These are phyloP conservation scores for Heliconius hewitsoni DNA, from an alignment of 1,140 invertebrate genomes.

Conservation along the genomic window DNA sequence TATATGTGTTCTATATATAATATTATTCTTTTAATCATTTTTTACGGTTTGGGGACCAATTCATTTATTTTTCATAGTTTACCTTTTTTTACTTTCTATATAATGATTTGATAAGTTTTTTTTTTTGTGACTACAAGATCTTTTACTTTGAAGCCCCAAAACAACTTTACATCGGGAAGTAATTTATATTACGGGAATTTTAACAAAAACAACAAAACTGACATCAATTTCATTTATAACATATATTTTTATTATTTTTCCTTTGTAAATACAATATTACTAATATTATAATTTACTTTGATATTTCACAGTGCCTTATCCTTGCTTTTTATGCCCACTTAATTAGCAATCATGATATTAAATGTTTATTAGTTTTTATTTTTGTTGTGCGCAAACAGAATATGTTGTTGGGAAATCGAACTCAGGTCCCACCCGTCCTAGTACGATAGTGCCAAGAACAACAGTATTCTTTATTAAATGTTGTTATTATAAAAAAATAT, in stretches of 20 bases:
- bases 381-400: conserved; percentile 2
- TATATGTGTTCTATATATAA: neutral
- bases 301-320: conserved; percentile 42
- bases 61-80: neutral
- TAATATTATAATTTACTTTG: neutral
- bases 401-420: conserved; percentile 7
- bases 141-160: neutral
- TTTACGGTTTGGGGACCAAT: neutral
- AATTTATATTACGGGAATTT: neutral
- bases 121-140: neutral
- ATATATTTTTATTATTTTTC: neutral
- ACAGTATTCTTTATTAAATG: conserved; percentile 7
- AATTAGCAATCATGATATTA: conserved; percentile 38
- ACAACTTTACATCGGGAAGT: neutral
- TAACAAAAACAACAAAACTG: neutral
- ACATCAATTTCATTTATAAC: neutral
- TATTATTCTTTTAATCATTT: neutral
- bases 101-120: neutral
- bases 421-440: conserved; percentile 52
- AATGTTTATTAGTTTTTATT: conserved; percentile 2
- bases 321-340: conserved; percentile 29
- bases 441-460: conserved; percentile 58
- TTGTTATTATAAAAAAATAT: conserved; percentile 21
- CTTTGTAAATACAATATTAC: neutral
- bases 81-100: neutral